Base-by-base conservation (phyloP, 2,113 vertebrate genomes). In the Anas platyrhynchos region DNA sequence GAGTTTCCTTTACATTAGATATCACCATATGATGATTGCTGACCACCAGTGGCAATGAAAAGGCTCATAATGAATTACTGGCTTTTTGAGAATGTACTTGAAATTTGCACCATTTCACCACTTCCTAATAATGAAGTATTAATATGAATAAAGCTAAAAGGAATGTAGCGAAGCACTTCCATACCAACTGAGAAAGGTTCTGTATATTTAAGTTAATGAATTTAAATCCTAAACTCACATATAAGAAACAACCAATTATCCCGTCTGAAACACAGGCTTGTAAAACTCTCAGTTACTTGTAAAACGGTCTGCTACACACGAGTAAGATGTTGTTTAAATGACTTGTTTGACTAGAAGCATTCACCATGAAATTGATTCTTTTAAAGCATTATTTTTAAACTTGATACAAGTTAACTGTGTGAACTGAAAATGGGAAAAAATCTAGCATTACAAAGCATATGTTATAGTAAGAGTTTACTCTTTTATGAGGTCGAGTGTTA, bases 271-370 rank as follows among this genome's bases (percentile, higher is more conserved):
- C 97, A 97, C 95, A 98, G 97, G 95, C 98, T 98, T 98, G 98
- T 98, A 98, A 99, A 99, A 98, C 98, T 98, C 99, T 98, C 98
- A 98, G 98, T 98, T 98, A 98, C 98, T 98, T 98, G 98, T 98
- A 98, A 98, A 99, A 98, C 63, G 97, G 98, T 98, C 98, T 98
- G 97, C 97, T 98, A 98, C 98, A 98, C 98, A 97, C 93, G 86
- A 98, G 97, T 97, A 98, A 98, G 96, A 98, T 98, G 96, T 93
- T 97, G 94, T 97, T 97, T 97, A 98, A 97, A 98, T 98, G 97
- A 98, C 95, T 97, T 97, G 97, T 97, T 98, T 98, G 97, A 97
- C 97, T 97, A 98, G 97, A 98, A 92, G 98, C 98, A 98, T 98
- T 98, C 98, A 99, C 98, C 98, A 98, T 98, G 98, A 98, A 98